Percentiles rank a stretch among this genome's conserved stretches.
These are phyloP conservation scores for Hoplias malabaricus DNA, from an alignment of 2,113 vertebrate species.

Conservation along the genomic window DNA sequence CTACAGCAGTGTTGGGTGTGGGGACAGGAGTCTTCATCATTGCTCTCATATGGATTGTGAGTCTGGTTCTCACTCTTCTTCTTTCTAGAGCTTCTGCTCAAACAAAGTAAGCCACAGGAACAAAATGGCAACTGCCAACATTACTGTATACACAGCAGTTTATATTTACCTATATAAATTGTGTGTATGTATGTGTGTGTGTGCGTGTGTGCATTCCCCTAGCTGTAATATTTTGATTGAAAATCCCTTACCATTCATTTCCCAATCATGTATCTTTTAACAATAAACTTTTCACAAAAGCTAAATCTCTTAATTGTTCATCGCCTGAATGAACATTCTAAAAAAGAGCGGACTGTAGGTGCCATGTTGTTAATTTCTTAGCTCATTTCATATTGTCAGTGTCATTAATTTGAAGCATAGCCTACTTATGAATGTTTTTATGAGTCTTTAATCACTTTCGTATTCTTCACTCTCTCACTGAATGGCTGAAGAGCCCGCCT, in stretches of 20 bases:
- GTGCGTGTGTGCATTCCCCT: no score
- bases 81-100: slow-evolving; percentile 63
- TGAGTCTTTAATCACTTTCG: not conserved
- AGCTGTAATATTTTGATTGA: no score
- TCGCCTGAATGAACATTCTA: no score
- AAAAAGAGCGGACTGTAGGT: no score
- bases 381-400: not conserved
- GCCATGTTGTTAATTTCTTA: not conserved
- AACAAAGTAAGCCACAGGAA: slow-evolving; percentile 74
- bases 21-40: slow-evolving; percentile 81
- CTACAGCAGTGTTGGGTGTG: slow-evolving; percentile 67
- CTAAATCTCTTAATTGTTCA: no score
- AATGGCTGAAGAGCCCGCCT: not conserved
- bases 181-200: no score
- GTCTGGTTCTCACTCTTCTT: slow-evolving; percentile 68
- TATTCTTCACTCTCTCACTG: not conserved
- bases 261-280: no score
- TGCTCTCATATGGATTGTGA: slow-evolving; percentile 76
- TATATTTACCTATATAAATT: no score
- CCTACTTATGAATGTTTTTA: not conserved
- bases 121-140: no score
- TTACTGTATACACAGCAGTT: no score
- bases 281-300: no score
- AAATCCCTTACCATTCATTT: no score
- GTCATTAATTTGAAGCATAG: not conserved